A percentile compares a stretch with the other conserved stretches of the same genome.
These are phyloP conservation scores for Lates calcarifer DNA, from an alignment of 2,113 vertebrate genomes.

Conservation along the genomic window DNA sequence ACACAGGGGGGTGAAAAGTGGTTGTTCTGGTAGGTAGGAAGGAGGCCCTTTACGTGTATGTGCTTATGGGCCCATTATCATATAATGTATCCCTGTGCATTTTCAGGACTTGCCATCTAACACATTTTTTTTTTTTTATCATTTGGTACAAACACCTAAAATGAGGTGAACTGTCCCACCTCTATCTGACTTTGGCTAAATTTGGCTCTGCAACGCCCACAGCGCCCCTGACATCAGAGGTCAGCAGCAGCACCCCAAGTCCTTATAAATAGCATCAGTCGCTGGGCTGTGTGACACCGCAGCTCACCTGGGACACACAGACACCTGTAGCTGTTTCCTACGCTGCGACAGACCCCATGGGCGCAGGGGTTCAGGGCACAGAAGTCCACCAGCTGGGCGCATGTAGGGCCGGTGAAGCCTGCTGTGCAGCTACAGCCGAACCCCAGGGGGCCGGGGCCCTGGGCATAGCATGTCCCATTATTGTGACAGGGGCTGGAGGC, in stretches of 20 bases:
- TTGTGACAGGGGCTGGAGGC: conserved; percentile 92
- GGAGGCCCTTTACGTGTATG: no score
- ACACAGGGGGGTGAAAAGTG: no score
- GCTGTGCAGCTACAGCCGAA: conserved; percentile 91
- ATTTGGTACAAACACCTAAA: no score
- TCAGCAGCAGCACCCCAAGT: neutral
- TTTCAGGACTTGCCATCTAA: neutral
- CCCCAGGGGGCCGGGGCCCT: conserved; percentile 82
- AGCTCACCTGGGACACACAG: conserved; percentile 93
- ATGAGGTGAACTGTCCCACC: neutral
- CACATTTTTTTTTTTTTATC: neutral
- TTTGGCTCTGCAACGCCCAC: neutral
- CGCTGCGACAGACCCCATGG: conserved; percentile 94
- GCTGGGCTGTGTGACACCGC: neutral
- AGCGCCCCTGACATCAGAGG: neutral
- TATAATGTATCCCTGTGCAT: no score
- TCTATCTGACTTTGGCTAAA: conserved; percentile 15
- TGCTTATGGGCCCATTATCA: no score
- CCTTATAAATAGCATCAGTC: neutral
- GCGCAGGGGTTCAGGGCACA: conserved; percentile 96
- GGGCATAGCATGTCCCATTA: conserved; percentile 91
- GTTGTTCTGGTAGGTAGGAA: no score
- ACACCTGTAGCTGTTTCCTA: conserved; percentile 97
- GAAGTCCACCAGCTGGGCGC: conserved; percentile 95
- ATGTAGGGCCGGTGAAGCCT: conserved; percentile 93